Evolutionary conservation across 1,140 invertebrate species (phyloP).

Genomic region (Pseudomyrmex concolor): DNA sequence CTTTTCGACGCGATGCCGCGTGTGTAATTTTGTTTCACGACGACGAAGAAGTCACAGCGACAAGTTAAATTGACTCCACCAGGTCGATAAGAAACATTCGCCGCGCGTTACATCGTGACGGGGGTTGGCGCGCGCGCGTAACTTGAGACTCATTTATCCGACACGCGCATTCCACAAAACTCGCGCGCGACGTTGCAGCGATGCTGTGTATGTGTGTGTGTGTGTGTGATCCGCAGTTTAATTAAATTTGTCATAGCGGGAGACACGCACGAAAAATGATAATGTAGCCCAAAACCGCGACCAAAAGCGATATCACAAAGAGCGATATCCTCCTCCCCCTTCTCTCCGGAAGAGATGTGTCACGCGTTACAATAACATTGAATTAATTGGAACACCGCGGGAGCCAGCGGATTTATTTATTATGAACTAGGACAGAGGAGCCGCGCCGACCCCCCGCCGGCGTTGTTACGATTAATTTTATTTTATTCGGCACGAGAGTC

Average conservation of each 20-base stretch:
- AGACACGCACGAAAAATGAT: conserved; percentile 58
- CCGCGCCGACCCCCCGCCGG: conserved; percentile 68
- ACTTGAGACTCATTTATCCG: conserved; percentile 51
- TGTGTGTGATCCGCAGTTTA: conserved; percentile 52
- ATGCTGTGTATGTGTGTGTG: no score
- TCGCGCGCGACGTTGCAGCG: not conserved
- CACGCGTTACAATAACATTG: conserved; percentile 72
- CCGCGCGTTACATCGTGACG: conserved; percentile 32
- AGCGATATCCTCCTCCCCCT: conserved; percentile 17
- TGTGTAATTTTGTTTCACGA: conserved; percentile 12
- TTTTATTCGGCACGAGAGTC: conserved; percentile 72
- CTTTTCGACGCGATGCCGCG: not conserved
- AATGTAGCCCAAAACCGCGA: conserved; percentile 59
- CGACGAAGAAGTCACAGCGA: conserved; percentile 14
- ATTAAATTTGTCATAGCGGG: conserved; percentile 64
- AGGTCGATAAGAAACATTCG: conserved; percentile 20
- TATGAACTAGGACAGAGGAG: conserved; percentile 71
- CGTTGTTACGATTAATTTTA: conserved; percentile 74
- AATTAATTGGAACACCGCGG: conserved; percentile 79
- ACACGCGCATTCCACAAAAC: conserved; percentile 37
- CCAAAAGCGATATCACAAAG: conserved; percentile 67
- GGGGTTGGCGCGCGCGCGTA: conserved; percentile 21
- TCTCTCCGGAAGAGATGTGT: conserved; percentile 46
- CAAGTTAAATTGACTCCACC: conserved; percentile 40
- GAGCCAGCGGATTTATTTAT: conserved; percentile 77